Conservation (phyloP, 2,797 vertebrate species). For the Spinibarbus caldwelli region DNA sequence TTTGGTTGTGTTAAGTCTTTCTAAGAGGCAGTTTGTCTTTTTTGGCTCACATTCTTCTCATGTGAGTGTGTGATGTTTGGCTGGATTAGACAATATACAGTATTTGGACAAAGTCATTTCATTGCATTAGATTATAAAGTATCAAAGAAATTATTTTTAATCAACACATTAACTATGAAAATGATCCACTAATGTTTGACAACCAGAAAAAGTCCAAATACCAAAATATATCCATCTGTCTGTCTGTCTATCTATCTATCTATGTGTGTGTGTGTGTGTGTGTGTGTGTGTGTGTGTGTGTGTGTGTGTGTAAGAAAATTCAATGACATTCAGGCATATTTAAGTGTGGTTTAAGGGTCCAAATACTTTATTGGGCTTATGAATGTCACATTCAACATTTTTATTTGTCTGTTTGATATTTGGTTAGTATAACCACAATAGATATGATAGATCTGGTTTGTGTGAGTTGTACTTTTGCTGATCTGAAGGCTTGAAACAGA, state of each 20-base stretch:
- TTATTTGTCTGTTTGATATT: neutral
- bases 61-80: neutral
- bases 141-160: neutral
- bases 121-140: neutral
- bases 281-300: too few species aligned
- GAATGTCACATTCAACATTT: neutral
- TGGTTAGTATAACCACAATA: neutral
- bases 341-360: too few species aligned
- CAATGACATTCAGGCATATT: neutral
- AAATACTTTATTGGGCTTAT: neutral
- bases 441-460: neutral
- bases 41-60: neutral
- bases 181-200: neutral
- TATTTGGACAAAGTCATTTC: neutral
- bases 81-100: neutral
- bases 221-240: too few species aligned
- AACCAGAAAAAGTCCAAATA: neutral
- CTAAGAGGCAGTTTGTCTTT: neutral
- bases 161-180: neutral
- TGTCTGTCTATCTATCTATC: too few species aligned
- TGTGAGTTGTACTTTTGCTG: neutral
- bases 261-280: too few species aligned
- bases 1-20: neutral
- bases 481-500: neutral
- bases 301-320: neutral